Percentiles rank a stretch among this genome's conserved stretches.
Conservation (phyloP, 2,113 vertebrate genomes). For the Bambusicola thoracicus region DNA sequence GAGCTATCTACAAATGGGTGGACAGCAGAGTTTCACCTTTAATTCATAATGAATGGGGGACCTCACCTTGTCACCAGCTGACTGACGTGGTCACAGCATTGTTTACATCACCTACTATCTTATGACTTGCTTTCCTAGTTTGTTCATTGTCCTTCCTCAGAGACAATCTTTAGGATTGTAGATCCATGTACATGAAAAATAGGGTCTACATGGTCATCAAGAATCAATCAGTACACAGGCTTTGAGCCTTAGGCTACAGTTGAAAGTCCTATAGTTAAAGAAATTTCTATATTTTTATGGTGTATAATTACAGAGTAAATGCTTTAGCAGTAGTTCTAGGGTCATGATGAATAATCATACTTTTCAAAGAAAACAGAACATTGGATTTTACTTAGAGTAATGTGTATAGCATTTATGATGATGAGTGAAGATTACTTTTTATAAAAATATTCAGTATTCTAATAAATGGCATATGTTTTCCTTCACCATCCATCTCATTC, state of each 20-base stretch:
- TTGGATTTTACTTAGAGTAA: accelerated
- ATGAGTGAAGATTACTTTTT: not conserved
- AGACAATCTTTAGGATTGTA: not conserved
- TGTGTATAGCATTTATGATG: not conserved
- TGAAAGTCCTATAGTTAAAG: not conserved
- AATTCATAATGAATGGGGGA: not conserved
- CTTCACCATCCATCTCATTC: too few relatives aligned
- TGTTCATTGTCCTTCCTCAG: not conserved
- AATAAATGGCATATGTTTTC: not conserved
- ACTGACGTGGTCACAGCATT: not conserved
- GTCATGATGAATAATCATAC: not conserved
- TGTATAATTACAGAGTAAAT: not conserved
- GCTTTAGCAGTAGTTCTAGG: not conserved
- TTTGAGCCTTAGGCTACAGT: not conserved
- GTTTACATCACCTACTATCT: not conserved
- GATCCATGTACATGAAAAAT: not conserved
- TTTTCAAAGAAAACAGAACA: not conserved
- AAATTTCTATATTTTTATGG: not conserved
- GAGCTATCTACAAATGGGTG: not conserved
- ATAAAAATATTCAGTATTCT: not conserved
- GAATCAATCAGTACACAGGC: not conserved
- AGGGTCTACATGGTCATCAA: not conserved
- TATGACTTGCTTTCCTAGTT: not conserved
- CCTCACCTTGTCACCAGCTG: not conserved
- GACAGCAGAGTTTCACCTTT: not conserved